phyloP scores from a whole-genome alignment of 2,888 invertebrate genomes.

The Scaptomyza reducta region DNA sequence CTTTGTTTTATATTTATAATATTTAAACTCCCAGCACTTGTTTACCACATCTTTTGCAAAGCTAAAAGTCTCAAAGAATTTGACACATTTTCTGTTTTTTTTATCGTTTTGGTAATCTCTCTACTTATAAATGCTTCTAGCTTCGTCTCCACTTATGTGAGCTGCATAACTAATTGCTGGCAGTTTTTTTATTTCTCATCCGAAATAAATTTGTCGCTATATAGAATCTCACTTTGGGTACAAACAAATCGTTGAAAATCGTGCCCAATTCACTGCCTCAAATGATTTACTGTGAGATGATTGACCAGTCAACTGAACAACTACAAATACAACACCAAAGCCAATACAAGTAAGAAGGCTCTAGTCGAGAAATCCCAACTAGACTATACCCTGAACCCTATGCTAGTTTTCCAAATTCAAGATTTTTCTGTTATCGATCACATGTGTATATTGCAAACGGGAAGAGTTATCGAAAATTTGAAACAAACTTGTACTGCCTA shows the following conservation, averaged over 20 bases:
- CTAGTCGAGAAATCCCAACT: too few relatives aligned
- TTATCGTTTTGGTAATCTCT: too few relatives aligned
- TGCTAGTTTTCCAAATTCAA: too few relatives aligned
- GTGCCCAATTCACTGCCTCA: constrained; percentile 39
- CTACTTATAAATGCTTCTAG: constrained; percentile 57
- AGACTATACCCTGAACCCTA: too few relatives aligned
- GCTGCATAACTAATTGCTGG: constrained; percentile 44
- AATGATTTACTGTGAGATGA: constrained; percentile 75
- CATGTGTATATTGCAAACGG: too few relatives aligned
- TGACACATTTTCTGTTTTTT: constrained; percentile 46
- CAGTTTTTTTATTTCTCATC: constrained; percentile 11
- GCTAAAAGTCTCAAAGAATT: constrained; percentile 10
- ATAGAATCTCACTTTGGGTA: constrained; percentile 42
- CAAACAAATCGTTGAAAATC: constrained; percentile 50
- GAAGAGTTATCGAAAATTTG: too few relatives aligned
- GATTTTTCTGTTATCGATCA: too few relatives aligned
- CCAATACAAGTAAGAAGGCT: not conserved
- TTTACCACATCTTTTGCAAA: not conserved
- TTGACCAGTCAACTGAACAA: constrained; percentile 40
- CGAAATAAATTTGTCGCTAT: constrained; percentile 9
- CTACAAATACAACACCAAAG: not conserved
- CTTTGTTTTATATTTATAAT: not conserved
- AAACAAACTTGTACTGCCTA: too few relatives aligned
- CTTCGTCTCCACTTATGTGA: constrained; percentile 44
- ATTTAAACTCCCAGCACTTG: too few relatives aligned